Percentiles rank a stretch among this genome's conserved stretches.
phyloP scores from a whole-genome alignment of 1,140 invertebrate species.

The Kradibia gibbosae region DNA sequence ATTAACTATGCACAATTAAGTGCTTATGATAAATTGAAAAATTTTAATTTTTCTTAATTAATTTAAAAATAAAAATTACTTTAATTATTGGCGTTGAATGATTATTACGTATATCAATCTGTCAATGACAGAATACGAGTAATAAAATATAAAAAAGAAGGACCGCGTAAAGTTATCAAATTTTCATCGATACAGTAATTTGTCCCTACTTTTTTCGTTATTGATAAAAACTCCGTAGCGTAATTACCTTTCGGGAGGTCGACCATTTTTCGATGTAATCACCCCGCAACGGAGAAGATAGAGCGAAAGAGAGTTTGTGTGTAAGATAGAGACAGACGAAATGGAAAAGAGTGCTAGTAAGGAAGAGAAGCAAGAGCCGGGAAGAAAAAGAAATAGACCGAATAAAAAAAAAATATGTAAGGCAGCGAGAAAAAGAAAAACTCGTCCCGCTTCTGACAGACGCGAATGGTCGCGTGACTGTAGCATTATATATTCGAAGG shows the following conservation, averaged over 20 bases:
- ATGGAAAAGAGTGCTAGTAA: no score
- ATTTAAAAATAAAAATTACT: not conserved
- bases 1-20: not conserved
- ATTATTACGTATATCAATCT: no score
- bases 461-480: conserved; percentile 65
- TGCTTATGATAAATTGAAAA: not conserved
- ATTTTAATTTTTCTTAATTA: not conserved
- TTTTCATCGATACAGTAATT: conserved; percentile 20
- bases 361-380: no score
- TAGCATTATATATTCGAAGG: conserved; percentile 61
- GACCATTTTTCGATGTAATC: conserved; percentile 58
- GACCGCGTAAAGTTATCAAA: conserved; percentile 19
- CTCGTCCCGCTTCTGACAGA: conserved; percentile 56
- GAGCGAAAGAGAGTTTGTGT: not conserved
- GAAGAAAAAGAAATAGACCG: not conserved
- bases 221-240: conserved; percentile 37
- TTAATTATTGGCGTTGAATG: not conserved
- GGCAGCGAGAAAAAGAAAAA: conserved; percentile 50
- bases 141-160: not conserved
- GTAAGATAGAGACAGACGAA: no score
- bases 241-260: conserved; percentile 42
- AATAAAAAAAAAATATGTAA: not conserved
- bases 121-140: not conserved
- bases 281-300: conserved; percentile 34
- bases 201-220: conserved; percentile 47